Percentiles rank a stretch among this genome's conserved stretches.
phyloP scores from a whole-genome alignment of 2,113 vertebrate species.

The Chaetodon auriga region DNA sequence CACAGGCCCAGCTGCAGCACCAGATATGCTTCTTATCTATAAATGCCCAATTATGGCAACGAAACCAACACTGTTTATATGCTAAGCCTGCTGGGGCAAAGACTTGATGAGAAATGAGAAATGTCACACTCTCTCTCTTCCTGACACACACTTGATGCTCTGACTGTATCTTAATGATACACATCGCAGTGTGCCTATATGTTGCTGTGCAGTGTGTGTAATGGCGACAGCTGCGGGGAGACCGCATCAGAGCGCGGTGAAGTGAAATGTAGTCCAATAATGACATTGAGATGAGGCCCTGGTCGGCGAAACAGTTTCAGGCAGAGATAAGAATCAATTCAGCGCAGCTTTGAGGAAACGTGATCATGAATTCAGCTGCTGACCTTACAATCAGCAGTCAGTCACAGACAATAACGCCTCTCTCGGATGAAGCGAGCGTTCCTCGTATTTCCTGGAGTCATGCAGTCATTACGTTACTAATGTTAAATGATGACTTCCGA shows the following conservation, averaged over 20 bases:
- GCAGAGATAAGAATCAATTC: conserved; percentile 76
- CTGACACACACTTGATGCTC: conserved; percentile 50
- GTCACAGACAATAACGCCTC: conserved; percentile 50
- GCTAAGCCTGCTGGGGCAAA: conserved; percentile 58
- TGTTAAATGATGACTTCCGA: conserved; percentile 43
- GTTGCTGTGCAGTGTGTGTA: conserved; percentile 24
- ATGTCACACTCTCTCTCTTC: conserved; percentile 53
- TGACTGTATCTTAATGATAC: conserved; percentile 50
- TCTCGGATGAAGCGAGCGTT: conserved; percentile 50
- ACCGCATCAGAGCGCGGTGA: conserved; percentile 35
- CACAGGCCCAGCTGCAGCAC: conserved; percentile 65
- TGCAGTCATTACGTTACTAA: conserved; percentile 50
- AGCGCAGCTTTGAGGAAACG: conserved; percentile 69
- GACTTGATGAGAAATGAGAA: conserved; percentile 62
- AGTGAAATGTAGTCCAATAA: conserved; percentile 71
- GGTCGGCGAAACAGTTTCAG: conserved; percentile 61
- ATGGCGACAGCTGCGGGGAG: conserved; percentile 41
- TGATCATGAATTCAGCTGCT: conserved; percentile 74
- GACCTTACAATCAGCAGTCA: conserved; percentile 74
- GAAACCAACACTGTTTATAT: conserved; percentile 70
- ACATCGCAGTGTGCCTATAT: conserved; percentile 29
- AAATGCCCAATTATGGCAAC: conserved; percentile 71
- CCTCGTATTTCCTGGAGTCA: conserved; percentile 58
- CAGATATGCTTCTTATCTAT: conserved; percentile 79
- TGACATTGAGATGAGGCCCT: conserved; percentile 74